Percentiles rank a stretch among this genome's conserved stretches.
Evolutionary conservation across 2,888 invertebrate genomes (phyloP).

Genomic region (Eupeodes latifasciatus): DNA sequence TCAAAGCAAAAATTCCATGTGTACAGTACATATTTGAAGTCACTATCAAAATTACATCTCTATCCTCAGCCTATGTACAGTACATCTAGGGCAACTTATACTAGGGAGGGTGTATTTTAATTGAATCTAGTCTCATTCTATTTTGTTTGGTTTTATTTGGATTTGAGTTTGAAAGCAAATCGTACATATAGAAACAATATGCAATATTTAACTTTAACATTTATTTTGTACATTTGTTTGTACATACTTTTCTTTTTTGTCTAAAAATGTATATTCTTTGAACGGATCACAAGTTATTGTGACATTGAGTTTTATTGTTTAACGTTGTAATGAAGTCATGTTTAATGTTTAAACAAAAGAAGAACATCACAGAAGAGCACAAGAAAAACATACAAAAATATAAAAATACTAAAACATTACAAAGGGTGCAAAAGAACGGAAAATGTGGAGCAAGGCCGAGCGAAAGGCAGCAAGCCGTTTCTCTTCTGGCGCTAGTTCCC

Average conservation of each 20-base stretch:
- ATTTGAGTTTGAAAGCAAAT: neutral
- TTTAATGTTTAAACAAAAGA: conserved; percentile 45
- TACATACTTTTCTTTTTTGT: neutral
- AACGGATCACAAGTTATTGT: conserved; percentile 72
- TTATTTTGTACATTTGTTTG: conserved; percentile 9
- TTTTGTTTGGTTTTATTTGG: conserved; percentile 3
- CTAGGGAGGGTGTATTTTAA: neutral
- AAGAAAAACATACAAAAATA: conserved; percentile 41
- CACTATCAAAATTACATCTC: too few relatives aligned
- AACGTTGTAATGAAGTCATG: conserved; percentile 70
- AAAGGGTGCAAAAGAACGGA: conserved; percentile 61
- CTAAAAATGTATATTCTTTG: conserved; percentile 17
- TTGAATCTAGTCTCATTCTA: neutral
- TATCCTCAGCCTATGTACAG: too few relatives aligned
- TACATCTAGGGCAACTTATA: too few relatives aligned
- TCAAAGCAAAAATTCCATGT: too few relatives aligned
- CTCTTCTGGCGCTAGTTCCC: conserved; percentile 2
- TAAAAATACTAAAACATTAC: conserved; percentile 44
- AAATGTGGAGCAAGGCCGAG: conserved; percentile 70
- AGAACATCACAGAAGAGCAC: conserved; percentile 14
- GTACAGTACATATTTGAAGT: too few relatives aligned
- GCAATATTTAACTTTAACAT: conserved; percentile 60
- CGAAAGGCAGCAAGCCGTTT: conserved; percentile 33
- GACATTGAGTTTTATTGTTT: conserved; percentile 75
- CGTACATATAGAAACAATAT: conserved; percentile 46